phyloP scores from a whole-genome alignment of 1,140 invertebrate genomes.

The Sycobia sp. region DNA sequence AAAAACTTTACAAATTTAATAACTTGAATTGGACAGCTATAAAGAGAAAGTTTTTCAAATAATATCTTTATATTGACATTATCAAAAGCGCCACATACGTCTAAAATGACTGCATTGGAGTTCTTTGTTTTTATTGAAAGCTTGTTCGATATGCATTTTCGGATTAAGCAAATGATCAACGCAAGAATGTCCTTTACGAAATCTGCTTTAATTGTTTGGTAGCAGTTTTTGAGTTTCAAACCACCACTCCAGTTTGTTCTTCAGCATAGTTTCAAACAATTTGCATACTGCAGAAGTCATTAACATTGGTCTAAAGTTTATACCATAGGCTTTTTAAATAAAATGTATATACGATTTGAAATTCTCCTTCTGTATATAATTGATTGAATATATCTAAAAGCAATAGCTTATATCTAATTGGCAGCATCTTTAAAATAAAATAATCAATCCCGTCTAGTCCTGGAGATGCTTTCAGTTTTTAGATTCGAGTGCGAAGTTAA shows the following conservation, averaged over 20 bases:
- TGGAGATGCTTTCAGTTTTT: not conserved
- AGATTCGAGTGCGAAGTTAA: not conserved
- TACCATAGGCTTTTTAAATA: constrained; percentile 19
- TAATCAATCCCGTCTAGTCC: not conserved
- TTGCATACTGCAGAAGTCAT: constrained; percentile 34
- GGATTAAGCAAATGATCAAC: not conserved
- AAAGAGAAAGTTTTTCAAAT: not conserved
- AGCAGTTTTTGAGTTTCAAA: constrained; percentile 1
- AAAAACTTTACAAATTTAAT: constrained; percentile 1
- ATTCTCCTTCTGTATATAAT: constrained; percentile 3
- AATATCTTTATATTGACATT: not conserved
- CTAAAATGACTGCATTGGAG: not conserved
- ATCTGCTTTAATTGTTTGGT: not conserved
- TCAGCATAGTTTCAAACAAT: too few relatives aligned
- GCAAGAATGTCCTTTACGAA: constrained; percentile 2
- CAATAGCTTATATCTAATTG: constrained; percentile 1
- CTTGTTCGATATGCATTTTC: not conserved
- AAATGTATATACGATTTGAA: constrained; percentile 26
- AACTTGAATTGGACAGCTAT: not conserved
- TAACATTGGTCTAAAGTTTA: constrained; percentile 29
- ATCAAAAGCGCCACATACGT: constrained; percentile 7
- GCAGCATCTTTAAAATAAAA: not conserved
- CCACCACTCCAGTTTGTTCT: too few relatives aligned
- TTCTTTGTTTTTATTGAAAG: not conserved
- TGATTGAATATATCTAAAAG: constrained; percentile 27